phyloP scores from a whole-genome alignment of 23 tunicate genomes.

The Styela plicata region DNA sequence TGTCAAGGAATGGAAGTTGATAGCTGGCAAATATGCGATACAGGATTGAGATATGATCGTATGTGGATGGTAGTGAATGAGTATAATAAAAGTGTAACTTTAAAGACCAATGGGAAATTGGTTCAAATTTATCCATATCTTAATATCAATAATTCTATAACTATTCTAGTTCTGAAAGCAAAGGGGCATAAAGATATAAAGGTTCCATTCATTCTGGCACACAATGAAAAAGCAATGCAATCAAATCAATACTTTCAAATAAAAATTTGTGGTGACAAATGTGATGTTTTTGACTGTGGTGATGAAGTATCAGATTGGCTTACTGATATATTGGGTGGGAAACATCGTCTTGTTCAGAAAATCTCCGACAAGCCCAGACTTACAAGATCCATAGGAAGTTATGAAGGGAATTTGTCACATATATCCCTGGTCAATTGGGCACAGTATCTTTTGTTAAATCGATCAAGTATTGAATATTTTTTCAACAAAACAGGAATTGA shows the following conservation, averaged over 20 bases:
- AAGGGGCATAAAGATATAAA: conserved; percentile 20
- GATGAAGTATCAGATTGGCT: conserved; percentile 48
- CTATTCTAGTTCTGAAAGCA: conserved; percentile 19
- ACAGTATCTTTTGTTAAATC: conserved; percentile 56
- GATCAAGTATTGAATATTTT: conserved; percentile 38
- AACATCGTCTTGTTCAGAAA: conserved; percentile 36
- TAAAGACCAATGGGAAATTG: conserved; percentile 41
- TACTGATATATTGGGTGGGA: conserved; percentile 33
- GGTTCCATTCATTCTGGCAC: conserved; percentile 11
- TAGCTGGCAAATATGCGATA: conserved; percentile 47
- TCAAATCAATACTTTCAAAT: conserved; percentile 9
- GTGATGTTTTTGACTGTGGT: conserved; percentile 57
- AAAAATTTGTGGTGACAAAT: conserved; percentile 66
- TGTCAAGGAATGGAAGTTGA: conserved; percentile 71
- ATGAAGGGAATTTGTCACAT: neutral
- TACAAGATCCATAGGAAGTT: neutral
- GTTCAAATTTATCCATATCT: conserved; percentile 43
- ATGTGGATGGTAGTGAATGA: conserved; percentile 75
- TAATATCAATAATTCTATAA: conserved; percentile 11
- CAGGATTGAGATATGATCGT: conserved; percentile 63
- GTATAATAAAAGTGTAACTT: conserved; percentile 41
- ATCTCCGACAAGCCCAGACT: conserved; percentile 25
- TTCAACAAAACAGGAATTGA: conserved; percentile 11
- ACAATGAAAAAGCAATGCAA: no score
- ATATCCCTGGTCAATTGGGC: conserved; percentile 67